These are phyloP conservation scores for Mustelus asterias DNA, from an alignment of 2,113 vertebrate genomes.

Conservation along the genomic window DNA sequence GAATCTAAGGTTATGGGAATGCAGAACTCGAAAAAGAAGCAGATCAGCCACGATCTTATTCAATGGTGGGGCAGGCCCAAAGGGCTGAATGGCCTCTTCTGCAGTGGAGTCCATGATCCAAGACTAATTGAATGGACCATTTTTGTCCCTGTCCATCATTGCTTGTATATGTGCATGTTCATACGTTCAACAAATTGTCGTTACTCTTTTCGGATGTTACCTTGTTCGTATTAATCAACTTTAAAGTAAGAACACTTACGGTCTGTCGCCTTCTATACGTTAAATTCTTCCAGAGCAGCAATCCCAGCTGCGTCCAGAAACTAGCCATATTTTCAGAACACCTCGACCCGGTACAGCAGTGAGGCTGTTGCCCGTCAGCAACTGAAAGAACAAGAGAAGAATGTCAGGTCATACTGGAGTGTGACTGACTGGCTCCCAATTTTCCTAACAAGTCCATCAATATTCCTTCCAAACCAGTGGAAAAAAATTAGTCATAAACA, in stretches of 20 bases:
- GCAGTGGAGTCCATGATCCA: no score
- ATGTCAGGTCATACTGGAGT: not conserved
- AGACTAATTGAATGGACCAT: not conserved
- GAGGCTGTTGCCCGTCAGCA: slow-evolving; percentile 62
- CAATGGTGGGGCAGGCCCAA: no score
- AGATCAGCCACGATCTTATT: no score
- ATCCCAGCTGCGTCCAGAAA: slow-evolving; percentile 75
- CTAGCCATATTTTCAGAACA: slow-evolving; percentile 66
- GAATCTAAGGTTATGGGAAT: no score
- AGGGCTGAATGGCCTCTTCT: no score
- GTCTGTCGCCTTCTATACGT: slow-evolving; percentile 86
- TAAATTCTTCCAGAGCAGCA: slow-evolving; percentile 97
- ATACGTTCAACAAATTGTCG: not conserved
- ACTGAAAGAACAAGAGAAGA: slow-evolving; percentile 53
- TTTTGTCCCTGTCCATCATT: not conserved
- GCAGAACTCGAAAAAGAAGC: no score
- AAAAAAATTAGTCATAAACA: not conserved
- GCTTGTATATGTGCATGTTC: not conserved
- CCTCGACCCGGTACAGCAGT: slow-evolving; percentile 49
- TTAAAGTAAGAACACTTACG: slow-evolving; percentile 60
- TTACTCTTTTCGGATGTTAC: not conserved
- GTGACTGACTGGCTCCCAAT: not conserved
- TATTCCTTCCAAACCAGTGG: not conserved
- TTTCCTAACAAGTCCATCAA: not conserved
- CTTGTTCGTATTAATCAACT: not conserved